Base-by-base conservation (phyloP, 2,888 invertebrate species). In the Stenurella melanura region DNA sequence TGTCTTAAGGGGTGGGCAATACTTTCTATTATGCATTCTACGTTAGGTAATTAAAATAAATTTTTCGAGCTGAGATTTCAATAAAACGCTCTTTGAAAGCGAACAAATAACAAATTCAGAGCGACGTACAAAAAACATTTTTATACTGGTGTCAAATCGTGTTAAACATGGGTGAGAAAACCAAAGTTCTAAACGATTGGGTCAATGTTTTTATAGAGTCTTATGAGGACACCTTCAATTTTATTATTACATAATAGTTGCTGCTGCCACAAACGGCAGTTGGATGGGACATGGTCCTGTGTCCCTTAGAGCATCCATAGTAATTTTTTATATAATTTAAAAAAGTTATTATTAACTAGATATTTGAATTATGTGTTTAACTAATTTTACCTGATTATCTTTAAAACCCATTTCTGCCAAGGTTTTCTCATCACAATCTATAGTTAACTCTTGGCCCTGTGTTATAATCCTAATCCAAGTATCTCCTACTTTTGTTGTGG, bases 321-420 rank as follows among this genome's bases (percentile, higher is more conserved):
- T 26, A 6, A 26, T 26, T 26, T 26, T 26, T 4, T 26, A 6
- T 26, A 26, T 26, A 6, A 6, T 26, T n/a, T n/a, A n/a, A n/a
- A n/a, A n/a, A n/a, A n/a, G n/a, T n/a, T 2, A 6, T 34, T 34
- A n/a, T n/a, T 50, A 6, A 15, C n/a, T 50, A 12, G 15, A n/a
- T 50, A 11, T 42, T 12, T 12, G 15, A 42, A 15, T 42, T 3
- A 0, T 15, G 0, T 50, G 12, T 50, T 50, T 50, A 50, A 15
- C 0, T 21, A 21, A 57, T n/a, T 75, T 74, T 84, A 94, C 95
- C 92, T 97, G 98, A 87, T 96, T 95, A 88, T 98, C 98, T 88
- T 98, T 98, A 87, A 98, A 97, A 21, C 97, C 97, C 92, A 97
- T 95, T 88, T 98, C 98, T 56, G 94, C 94, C 1, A 98, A 90